Evolutionary conservation across 1,140 invertebrate genomes (phyloP), one percentile per base, ranked within the genome.

Genomic region (Ceratoteleas bidentatus): DNA sequence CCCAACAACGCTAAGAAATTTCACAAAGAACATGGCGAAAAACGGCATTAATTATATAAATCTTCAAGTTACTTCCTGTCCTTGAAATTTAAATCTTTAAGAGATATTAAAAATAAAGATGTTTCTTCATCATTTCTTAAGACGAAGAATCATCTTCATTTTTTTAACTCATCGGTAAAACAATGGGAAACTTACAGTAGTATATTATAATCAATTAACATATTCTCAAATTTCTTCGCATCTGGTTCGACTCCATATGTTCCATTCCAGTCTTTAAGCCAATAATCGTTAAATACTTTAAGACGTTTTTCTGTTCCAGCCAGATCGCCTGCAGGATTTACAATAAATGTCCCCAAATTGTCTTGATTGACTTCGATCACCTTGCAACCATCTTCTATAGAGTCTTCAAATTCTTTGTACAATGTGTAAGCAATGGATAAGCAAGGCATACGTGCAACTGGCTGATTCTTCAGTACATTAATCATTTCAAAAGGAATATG

Each of bases 401-500:
- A 85, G 69, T 90, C 81, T 88, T 95, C 87, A 81, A 95, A 92
- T 61, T 93, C 89, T 87, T 94, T 93, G 81, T 93, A 95, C 64
- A 96, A 89, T 1, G 92, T 92, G 77, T 94, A 94, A 4, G 94
- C 88, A 81, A 96, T 92, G 76, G 95, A 94, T 5, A 97, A 86
- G 33, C 95, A 96, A 34, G 96, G 95, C 85, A 96, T 93, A 52
- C 96, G 92, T 9, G 94, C 94, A 0, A 96, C 93, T 7, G 95
- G 93, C 57, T 95, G 93, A 34, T 92, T 86, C 53, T 90, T 89
- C 8, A 96, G 81, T 4, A 95, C 88, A 5, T 94, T 92, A 56
- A 96, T 90, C 62, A 93, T 93, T 90, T 97, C 96, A 93, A 95
- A 96, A 0, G 96, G 95, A 66, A 96, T 91, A 57, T 93, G 92